A percentile compares a stretch with the other conserved stretches of the same genome.
phyloP scores from a whole-genome alignment of 2,888 invertebrate species.

The Orthosia gracilis region DNA sequence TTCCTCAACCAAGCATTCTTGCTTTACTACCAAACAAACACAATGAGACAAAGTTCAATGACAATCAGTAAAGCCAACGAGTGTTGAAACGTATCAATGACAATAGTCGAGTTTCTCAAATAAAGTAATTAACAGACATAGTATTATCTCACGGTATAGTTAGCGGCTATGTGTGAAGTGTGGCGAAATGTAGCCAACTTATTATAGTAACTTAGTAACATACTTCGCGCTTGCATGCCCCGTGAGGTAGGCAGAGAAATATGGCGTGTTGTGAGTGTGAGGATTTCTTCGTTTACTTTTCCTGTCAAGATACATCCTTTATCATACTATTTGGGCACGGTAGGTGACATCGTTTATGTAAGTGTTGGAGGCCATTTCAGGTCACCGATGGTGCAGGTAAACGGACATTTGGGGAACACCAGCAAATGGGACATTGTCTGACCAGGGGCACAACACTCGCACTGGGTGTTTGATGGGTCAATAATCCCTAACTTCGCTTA shows the following conservation, averaged over 20 bases:
- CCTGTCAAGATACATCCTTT: too few species aligned
- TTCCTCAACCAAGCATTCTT: conserved; percentile 9
- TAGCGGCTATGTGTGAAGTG: conserved; percentile 29
- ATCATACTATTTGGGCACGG: too few species aligned
- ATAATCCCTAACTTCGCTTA: too few species aligned
- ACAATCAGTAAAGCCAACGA: not conserved
- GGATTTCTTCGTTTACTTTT: too few species aligned
- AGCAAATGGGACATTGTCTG: too few species aligned
- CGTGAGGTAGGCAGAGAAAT: not conserved
- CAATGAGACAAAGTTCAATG: conserved; percentile 44
- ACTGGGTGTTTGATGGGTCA: too few species aligned
- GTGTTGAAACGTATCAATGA: conserved; percentile 43
- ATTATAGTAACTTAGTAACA: not conserved
- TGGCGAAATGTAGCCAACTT: conserved; percentile 18
- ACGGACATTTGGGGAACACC: too few species aligned
- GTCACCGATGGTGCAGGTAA: too few species aligned
- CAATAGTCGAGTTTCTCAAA: conserved; percentile 48
- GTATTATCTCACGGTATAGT: conserved; percentile 42
- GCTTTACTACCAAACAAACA: not conserved
- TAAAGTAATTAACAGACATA: conserved; percentile 42
- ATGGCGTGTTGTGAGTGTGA: too few species aligned
- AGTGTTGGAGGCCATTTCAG: too few species aligned
- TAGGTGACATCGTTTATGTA: too few species aligned
- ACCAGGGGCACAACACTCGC: too few species aligned
- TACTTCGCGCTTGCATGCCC: not conserved